phyloP scores from a whole-genome alignment of 2,888 invertebrate species.

The Fissipunctia ypsillon region DNA sequence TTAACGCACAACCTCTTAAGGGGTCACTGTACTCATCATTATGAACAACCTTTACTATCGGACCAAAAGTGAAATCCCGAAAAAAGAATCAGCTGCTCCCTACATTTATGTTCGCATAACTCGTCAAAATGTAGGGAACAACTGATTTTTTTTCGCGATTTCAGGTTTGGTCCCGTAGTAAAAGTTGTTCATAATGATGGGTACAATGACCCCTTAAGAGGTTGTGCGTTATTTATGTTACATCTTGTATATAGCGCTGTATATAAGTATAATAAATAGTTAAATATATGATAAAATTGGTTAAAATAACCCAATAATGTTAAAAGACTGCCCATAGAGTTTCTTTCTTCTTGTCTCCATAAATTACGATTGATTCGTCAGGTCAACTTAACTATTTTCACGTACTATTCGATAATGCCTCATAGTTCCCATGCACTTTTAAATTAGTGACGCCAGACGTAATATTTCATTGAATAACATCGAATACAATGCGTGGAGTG shows the following conservation, averaged over 20 bases:
- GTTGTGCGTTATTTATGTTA: no score
- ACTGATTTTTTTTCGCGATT: no score
- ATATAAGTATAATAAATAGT: not conserved
- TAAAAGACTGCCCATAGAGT: not conserved
- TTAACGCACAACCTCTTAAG: no score
- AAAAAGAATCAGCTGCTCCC: no score
- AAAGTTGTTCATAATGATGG: no score
- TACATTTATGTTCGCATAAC: no score
- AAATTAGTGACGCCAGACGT: constrained; percentile 7
- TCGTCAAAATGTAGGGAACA: no score
- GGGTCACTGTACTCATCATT: no score
- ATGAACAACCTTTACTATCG: no score
- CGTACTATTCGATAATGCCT: not conserved
- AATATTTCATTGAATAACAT: constrained; percentile 30
- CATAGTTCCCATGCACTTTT: constrained; percentile 34
- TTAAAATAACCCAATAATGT: not conserved
- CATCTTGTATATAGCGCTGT: not conserved
- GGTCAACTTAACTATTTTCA: not conserved
- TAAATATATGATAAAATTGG: not conserved
- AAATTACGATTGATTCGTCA: constrained; percentile 13
- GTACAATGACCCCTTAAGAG: no score
- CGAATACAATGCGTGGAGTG: constrained; percentile 5
- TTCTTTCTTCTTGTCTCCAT: not conserved
- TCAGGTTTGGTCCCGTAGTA: no score
- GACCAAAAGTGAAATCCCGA: no score